These are phyloP conservation scores for silkworm (Bombyx mori) DNA, from an alignment of 1,140 invertebrate genomes.

Conservation along the genomic window DNA sequence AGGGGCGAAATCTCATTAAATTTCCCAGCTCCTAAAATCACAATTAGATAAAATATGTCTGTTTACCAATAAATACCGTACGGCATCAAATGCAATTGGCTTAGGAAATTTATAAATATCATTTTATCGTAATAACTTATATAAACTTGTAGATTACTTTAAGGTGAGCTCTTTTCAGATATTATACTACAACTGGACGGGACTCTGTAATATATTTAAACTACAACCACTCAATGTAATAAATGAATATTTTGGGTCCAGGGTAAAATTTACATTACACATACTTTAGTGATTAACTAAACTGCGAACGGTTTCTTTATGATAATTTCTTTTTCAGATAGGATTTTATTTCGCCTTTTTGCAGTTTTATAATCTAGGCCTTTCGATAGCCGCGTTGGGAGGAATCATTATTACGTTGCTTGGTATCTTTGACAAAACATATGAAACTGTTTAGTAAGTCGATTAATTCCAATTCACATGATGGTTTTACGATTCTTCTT, in stretches of 20 bases:
- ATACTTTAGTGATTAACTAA: neutral
- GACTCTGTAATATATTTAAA: slow-evolving; percentile 11
- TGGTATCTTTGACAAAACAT: slow-evolving; percentile 8
- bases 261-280: slow-evolving; percentile 7
- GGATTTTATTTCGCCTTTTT: slow-evolving; percentile 18
- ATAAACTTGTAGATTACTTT: neutral
- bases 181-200: slow-evolving; percentile 17
- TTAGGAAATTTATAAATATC: no score
- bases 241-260: slow-evolving; percentile 20
- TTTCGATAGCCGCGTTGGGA: slow-evolving; percentile 8
- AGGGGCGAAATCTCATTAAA: no score
- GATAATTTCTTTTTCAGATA: slow-evolving; percentile 2
- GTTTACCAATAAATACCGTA: no score
- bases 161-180: slow-evolving; percentile 11
- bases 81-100: no score
- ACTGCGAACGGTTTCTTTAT: neutral
- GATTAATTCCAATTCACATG: no score
- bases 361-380: slow-evolving; percentile 15
- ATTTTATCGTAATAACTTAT: no score
- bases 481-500: no score
- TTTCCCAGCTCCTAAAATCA: no score
- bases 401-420: slow-evolving; percentile 7
- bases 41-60: no score
- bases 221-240: slow-evolving; percentile 18
- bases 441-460: slow-evolving; percentile 8